Evolutionary conservation across 1,140 invertebrate genomes (phyloP), one percentile per base, ranked within the genome.

Genomic region (Macrobrachium nipponense): DNA sequence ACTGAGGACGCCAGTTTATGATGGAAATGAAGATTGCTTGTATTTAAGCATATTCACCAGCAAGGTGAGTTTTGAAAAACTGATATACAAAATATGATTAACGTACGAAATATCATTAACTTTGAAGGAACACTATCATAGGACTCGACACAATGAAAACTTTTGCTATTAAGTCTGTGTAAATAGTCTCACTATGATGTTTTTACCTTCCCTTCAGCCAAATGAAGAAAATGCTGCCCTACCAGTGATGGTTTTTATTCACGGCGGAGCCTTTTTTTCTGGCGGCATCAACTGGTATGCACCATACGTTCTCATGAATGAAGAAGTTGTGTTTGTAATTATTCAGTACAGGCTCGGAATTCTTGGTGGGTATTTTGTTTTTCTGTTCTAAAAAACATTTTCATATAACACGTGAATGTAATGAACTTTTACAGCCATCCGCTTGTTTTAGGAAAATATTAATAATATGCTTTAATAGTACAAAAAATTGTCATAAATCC

Each of bases 281-380:
- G 75, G 75, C 6, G 75, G 44, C 43, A 59, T n/a, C 12, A 60
- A 6, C 3, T 17, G 11, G 0, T 60, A 77, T 15, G 12, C 75
- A 11, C 75, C 75, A 58, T 20, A 77, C 44, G 58, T 77, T n/a
- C 43, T 77, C 58, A 20, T 77, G 11, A 60, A 77, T 20, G 58
- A 77, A 60, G 58, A 51, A 7, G 6, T 77, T 6, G 75, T 77
- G 15, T 77, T 77, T 14, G 75, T 77, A 10, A 10, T 60, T 14
- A 59, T 77, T 20, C 75, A 77, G 58, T 77, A 77, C 75, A 43
- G 75, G 5, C 75, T 77, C 8, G 75, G 75, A 12, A n/a, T 77
- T 51, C 75, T 77, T 18, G 75, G 75, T 59, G 44, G 59, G 44
- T 59, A 3, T 77, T 77, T 17, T 36, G 18, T 18, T 72, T 27